phyloP scores from a whole-genome alignment of 2,888 invertebrate species.

The Cheilosia vulpina region DNA sequence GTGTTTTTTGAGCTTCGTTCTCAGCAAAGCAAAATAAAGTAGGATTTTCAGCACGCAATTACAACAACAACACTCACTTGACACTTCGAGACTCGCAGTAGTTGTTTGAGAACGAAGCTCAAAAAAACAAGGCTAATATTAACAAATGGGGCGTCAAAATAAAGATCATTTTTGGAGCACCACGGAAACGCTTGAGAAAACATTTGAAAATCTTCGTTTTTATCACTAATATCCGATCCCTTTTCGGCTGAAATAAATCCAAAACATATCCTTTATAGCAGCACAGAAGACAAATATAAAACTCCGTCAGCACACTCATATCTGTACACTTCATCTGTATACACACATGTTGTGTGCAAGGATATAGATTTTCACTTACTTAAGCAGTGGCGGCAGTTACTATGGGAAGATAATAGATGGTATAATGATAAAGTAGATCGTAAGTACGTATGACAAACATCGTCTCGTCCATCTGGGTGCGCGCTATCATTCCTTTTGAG shows the following conservation, averaged over 20 bases:
- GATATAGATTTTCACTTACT: neutral
- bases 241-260: neutral
- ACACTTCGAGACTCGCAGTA: too few species aligned
- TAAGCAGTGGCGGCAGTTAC: slow-evolving; percentile 1
- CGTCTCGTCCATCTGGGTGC: neutral
- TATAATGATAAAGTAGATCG: slow-evolving; percentile 46
- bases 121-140: too few species aligned
- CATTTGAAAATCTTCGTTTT: neutral
- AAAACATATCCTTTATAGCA: neutral
- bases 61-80: too few species aligned
- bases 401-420: slow-evolving; percentile 31
- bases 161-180: too few species aligned
- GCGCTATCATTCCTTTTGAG: neutral
- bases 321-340: neutral
- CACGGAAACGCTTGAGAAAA: too few species aligned
- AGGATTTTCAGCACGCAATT: too few species aligned
- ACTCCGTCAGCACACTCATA: neutral
- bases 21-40: too few species aligned
- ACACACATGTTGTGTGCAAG: neutral
- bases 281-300: neutral
- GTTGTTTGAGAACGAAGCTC: too few species aligned
- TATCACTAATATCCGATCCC: too few species aligned
- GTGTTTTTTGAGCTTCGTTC: too few species aligned
- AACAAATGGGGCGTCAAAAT: neutral
- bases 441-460: slow-evolving; percentile 27